phyloP scores from a whole-genome alignment of 2,113 vertebrate genomes.

The Petroica traversi region DNA sequence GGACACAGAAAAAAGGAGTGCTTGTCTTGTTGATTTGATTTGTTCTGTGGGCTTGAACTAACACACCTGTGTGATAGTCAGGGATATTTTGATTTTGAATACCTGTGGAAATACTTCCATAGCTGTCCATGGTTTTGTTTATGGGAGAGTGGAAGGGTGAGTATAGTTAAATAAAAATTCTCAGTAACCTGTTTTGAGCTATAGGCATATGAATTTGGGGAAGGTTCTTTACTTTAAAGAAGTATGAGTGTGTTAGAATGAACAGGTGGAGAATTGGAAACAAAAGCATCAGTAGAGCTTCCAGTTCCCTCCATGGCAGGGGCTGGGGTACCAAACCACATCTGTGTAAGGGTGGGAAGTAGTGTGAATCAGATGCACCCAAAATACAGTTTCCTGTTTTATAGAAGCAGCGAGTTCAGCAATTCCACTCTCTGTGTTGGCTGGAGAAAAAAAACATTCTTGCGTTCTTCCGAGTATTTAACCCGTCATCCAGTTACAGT shows the following conservation, averaged over 20 bases:
- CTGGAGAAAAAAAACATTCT: slow-evolving; percentile 33
- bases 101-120: not conserved
- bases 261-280: not conserved
- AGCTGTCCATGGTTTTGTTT: not conserved
- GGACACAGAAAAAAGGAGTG: not conserved
- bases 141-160: not conserved
- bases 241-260: not conserved
- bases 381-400: slow-evolving; percentile 32
- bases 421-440: not conserved
- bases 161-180: not conserved
- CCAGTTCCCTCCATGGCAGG: not conserved
- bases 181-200: not conserved
- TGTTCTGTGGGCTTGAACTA: not conserved
- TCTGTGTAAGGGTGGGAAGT: not conserved
- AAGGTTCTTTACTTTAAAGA: not conserved
- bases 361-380: not conserved
- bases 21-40: not conserved
- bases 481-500: slow-evolving; percentile 10
- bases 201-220: not conserved
- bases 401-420: not conserved
- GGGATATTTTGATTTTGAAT: not conserved
- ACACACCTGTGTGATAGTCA: not conserved
- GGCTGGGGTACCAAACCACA: not conserved
- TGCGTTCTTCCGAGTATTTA: slow-evolving; percentile 44
- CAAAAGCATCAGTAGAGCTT: not conserved